phyloP scores from a whole-genome alignment of 2,113 vertebrate species.

The Oreocharis arfaki region DNA sequence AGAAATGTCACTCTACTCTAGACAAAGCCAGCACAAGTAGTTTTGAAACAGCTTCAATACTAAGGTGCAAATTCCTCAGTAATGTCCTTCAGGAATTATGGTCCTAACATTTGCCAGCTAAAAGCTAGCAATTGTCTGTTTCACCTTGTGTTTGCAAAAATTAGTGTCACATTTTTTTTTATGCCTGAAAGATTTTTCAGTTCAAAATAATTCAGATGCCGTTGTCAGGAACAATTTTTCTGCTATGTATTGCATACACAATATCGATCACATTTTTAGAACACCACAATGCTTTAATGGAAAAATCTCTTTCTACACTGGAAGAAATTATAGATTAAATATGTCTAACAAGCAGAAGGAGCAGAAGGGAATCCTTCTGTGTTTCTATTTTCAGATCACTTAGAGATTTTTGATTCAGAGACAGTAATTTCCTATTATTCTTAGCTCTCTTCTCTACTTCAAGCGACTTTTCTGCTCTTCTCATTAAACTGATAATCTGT shows the following conservation, averaged over 20 bases:
- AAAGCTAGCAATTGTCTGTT: background rate
- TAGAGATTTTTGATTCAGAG: background rate
- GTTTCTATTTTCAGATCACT: background rate
- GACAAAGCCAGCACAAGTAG: background rate
- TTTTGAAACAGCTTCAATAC: background rate
- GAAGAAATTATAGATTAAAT: background rate
- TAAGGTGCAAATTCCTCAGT: background rate
- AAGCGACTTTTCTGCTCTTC: background rate
- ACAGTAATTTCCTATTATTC: background rate
- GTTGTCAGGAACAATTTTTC: background rate
- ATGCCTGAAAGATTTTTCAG: background rate
- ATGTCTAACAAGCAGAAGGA: background rate
- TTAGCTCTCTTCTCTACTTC: background rate
- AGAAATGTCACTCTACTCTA: background rate
- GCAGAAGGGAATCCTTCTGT: background rate
- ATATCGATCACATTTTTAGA: background rate
- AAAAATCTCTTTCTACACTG: background rate
- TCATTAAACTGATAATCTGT: background rate
- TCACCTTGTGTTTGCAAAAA: background rate
- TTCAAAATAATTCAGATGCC: background rate
- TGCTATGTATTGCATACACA: background rate
- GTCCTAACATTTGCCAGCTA: background rate
- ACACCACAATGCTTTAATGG: background rate
- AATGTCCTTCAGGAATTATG: background rate
- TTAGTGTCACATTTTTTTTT: background rate